Evolutionary conservation across 2,113 vertebrate genomes (phyloP).

Genomic region (Poeciliopsis turrubarensis): DNA sequence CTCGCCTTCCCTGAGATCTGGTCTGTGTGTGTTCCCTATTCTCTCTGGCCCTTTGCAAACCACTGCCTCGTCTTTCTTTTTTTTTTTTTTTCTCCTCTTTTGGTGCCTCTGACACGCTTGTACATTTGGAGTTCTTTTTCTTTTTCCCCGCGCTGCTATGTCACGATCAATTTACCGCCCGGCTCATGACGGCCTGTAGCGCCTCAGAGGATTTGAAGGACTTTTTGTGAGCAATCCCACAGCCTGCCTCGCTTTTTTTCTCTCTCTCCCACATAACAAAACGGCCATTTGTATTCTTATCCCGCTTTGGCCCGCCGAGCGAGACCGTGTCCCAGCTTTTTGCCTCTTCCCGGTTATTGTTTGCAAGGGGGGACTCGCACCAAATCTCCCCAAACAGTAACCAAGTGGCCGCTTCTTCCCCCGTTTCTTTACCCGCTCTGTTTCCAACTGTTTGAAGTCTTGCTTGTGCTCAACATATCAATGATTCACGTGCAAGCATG

Average conservation of each 20-base stretch:
- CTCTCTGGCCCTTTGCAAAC: slow-evolving; percentile 48
- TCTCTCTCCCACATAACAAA: slow-evolving; percentile 70
- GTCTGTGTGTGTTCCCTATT: slow-evolving; percentile 72
- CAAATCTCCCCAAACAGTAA: slow-evolving; percentile 31
- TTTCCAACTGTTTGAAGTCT: slow-evolving; percentile 14
- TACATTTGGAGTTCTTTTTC: slow-evolving; percentile 64
- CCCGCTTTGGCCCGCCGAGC: slow-evolving; percentile 56
- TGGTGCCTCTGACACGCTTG: slow-evolving; percentile 68
- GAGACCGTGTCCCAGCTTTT: slow-evolving; percentile 56
- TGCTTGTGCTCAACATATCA: neutral
- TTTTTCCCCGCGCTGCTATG: slow-evolving; percentile 61
- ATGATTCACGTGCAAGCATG: neutral
- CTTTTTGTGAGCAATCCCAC: slow-evolving; percentile 74
- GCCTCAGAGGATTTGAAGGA: slow-evolving; percentile 75
- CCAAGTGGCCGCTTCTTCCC: slow-evolving; percentile 15
- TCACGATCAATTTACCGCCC: slow-evolving; percentile 80
- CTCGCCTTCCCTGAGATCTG: slow-evolving; percentile 39
- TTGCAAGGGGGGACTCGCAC: slow-evolving; percentile 43
- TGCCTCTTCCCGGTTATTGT: slow-evolving; percentile 64
- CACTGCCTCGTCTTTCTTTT: slow-evolving; percentile 59
- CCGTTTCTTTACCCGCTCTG: neutral
- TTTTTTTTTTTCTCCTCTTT: neutral
- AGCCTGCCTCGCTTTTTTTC: slow-evolving; percentile 54
- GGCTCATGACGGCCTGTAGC: slow-evolving; percentile 74
- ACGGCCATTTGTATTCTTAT: slow-evolving; percentile 71